Evolutionary conservation across 2,113 vertebrate species (phyloP), one percentile per base, ranked within the genome.

Genomic region (Triplophysa siluroides): DNA sequence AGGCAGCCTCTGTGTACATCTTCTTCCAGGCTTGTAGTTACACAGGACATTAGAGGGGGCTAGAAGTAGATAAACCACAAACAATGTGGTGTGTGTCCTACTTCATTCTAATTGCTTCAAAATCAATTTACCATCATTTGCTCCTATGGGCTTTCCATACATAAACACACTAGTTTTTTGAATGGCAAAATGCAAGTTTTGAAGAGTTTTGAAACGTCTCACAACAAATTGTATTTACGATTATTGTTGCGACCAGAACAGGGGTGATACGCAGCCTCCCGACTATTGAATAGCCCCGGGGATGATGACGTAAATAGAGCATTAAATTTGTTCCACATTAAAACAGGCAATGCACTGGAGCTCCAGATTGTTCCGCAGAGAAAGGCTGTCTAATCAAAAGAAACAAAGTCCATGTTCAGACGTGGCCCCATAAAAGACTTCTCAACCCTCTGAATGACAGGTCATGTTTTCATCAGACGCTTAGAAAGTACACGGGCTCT

Each of bases 291-390:
- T 78, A 29, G 80, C 88, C 88, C 84, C 68, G 83, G 90, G 91
- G 91, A 90, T 78, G 62, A 88, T 81, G 84, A 68, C 82, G 86
- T 86, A 92, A 92, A 89, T 90, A 90, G 91, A 92, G 91, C 91
- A 93, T 90, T 90, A 92, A 90, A 92, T 92, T 54, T 88, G 89
- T 83, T 89, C 88, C 85, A 90, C 86, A 90, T 89, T 87, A 74
- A 86, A 85, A 76, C 77, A 79, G 62, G 81, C 80, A 33, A 82
- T 79, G 80, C 80, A 78, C 75, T 43, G 47, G 21, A 38, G 33
- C 19, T 54, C 62, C 33, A 80, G 50, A 72, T 56, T 72, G 52
- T 21, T 54, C 24, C 60, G 54, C 43, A 77, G 76, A 19, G 78
- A 61, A 77, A 47, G 52, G 54, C 81, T n/a, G 12, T 4, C 61